Base-by-base conservation (phyloP, 2,797 vertebrate genomes). In the Alectoris magna region DNA sequence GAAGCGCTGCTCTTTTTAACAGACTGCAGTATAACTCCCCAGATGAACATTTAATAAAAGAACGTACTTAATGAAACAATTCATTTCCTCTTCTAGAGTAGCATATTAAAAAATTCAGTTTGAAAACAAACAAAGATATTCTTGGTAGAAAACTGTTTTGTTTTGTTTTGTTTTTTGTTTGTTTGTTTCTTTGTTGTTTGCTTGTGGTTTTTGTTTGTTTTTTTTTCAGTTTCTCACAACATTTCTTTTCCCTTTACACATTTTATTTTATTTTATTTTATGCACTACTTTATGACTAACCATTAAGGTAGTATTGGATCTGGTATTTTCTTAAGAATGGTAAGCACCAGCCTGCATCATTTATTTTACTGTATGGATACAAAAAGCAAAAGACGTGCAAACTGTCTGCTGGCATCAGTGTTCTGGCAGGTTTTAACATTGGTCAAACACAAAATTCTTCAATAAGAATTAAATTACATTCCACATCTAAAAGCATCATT, bases 1-100 rank as follows among this genome's bases (percentile, higher is more conserved):
- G 94, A 97, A 91, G 69, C 63, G 46, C 66, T 93, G 91, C 59
- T 80, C 67, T 87, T 96, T 95, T 84, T 92, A 96, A 94, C 90
- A 96, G 89, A 95, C 87, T 95, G 91, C 69, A 77, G 41, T 44
- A 76, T 94, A 91, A 76, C 58, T 55, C 59, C 60, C 60, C 51
- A 75, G 93, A 76, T 76, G 94, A 94, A 97, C 94, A 93, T 84
- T 68, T 78, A 84, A 91, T 92, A 84, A 91, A 88, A 83, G n/a
- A 95, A 46, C 6, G 59, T 95, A 95, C 90, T 95, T 53, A 74
- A 83, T 60, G 67, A 86, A 91, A 41, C n/a, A 72, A 81, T 49
- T 87, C 3, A 76, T 77, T 88, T 84, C 11, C 59, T 82, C 44
- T 67, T 90, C 58, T 79, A 14, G 69, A 79, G 66, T n/a, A 94